Base-by-base conservation (phyloP, 2,113 vertebrate genomes). In the Isichthys henryi region DNA sequence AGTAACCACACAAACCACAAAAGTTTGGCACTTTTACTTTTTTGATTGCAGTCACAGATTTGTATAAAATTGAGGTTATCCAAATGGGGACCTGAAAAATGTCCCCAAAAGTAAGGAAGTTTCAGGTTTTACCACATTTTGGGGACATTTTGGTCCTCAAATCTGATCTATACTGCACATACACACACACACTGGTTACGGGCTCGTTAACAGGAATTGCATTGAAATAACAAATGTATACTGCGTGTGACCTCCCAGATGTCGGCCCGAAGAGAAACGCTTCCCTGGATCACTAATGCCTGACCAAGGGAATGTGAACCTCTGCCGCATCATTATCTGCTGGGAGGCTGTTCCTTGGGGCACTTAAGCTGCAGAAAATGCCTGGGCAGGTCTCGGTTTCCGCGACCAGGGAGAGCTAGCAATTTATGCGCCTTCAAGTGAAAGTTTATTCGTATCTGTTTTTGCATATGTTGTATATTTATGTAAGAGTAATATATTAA, bases 161-260 rank as follows among this genome's bases (percentile, higher is more conserved):
- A 45, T 45, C 3, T 45, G 43, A 45, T 45, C 43, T 45, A 45
- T 45, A 3, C 43, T 86, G 13, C 11, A 45, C 35, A 83, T 15
- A 45, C 83, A 48, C 86, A 31, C 85, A 87, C 1, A 21, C 87
- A 58, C 88, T 83, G 77, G 91, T 93, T 92, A 92, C 91, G 53
- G 87, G 50, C 90, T 91, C 86, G 92, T 93, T 94, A 93, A 88
- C 89, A 27, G 86, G 89, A 93, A 92, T 90, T 92, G 91, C 90
- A 92, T 93, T 91, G 92, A 93, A 93, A 92, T 92, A 92, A 92
- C 89, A 88, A 90, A 89, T 92, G 89, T 50, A 91, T 90, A 93
- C 48, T 90, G 91, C 90, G 89, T 92, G 90, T 89, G 89, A 91
- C 91, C 91, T 88, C 86, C 90, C 90, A 89, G 90, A 89, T 90